A percentile compares a stretch with the other conserved stretches of the same genome.
Evolutionary conservation across 2,888 invertebrate species (phyloP).

Genomic region (Andrena minutula): DNA sequence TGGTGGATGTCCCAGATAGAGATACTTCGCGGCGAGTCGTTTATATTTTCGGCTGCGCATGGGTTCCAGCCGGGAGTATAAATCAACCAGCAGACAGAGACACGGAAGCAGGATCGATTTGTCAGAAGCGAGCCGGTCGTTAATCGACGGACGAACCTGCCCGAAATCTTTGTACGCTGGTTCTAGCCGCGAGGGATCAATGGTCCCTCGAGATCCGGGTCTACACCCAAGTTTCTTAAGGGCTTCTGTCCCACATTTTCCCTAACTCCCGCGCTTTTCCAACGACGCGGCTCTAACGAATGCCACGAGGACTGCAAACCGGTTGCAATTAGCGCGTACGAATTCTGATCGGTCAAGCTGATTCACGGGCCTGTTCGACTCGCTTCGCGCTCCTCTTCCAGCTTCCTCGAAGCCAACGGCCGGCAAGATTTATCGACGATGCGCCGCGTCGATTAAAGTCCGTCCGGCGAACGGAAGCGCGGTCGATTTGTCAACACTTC

Average conservation of each 20-base stretch:
- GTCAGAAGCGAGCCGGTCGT: conserved; percentile 58
- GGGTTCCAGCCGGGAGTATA: conserved; percentile 36
- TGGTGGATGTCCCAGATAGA: conserved; percentile 25
- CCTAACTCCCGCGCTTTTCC: conserved; percentile 16
- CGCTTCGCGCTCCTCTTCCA: not conserved
- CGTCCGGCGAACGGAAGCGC: conserved; percentile 36
- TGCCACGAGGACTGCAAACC: conserved; percentile 15
- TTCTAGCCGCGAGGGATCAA: conserved; percentile 51
- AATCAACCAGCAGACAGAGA: conserved; percentile 43
- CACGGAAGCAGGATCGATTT: conserved; percentile 60
- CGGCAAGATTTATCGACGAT: conserved; percentile 13
- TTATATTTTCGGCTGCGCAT: conserved; percentile 33
- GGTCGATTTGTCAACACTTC: conserved; percentile 59
- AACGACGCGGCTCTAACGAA: conserved; percentile 34
- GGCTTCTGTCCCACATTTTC: conserved; percentile 11
- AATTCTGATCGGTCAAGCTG: conserved; percentile 32
- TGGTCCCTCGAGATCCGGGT: conserved; percentile 42
- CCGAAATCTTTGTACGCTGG: conserved; percentile 46
- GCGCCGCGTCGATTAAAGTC: conserved; percentile 33
- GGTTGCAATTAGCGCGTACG: conserved; percentile 33
- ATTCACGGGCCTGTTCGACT: not conserved
- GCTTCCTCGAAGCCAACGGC: not conserved
- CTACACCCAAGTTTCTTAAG: conserved; percentile 42
- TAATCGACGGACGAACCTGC: conserved; percentile 42
- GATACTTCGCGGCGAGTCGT: conserved; percentile 31